Evolutionary conservation across 2,113 vertebrate genomes (phyloP), one percentile per base, ranked within the genome.

Genomic region (Ceratotherium simum): DNA sequence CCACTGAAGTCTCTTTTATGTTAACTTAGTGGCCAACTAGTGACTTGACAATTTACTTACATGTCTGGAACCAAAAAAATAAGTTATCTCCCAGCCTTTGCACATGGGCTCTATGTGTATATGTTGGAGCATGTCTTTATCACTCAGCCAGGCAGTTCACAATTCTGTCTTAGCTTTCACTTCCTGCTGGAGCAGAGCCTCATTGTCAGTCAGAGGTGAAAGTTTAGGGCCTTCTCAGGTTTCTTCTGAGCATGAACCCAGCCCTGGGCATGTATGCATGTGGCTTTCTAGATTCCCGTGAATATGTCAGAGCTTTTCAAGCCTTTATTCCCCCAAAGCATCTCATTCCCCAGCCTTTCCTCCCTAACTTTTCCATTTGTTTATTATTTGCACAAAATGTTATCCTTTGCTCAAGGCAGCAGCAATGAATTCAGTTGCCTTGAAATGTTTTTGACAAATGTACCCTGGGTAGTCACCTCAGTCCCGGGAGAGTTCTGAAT

Each of bases 371-470:
- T 80, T 81, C 27, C 39, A 5, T 18, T 88, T 90, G 27, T 29
- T n/a, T 42, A 16, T 69, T 76, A 27, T 78, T 85, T 80, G 54
- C 25, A 27, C 75, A 9, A 48, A 21, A 21, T 72, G 23, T 83
- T 18, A 81, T 51, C 72, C 56, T 70, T 94, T 81, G 33, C 13
- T 0, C 33, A n/a, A 42, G 6, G 31, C 31, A 42, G 27, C 42
- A 42, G 27, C 27, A 90, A 11, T 27, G 81, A 62, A 94, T 62
- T 72, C 18, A 81, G 39, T 72, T 70, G 18, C 31, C 69, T 72
- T 51, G 42, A 81, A 94, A 51, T 89, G 18, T 70, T 94, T 89
- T 81, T 89, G 76, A 81, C 54, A 88, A 20, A 64, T 18, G 56
- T n/a, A 16, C 75, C 54, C 18, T 69, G 1, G 42, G 39, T 72